Evolutionary conservation across 1,140 invertebrate species (phyloP).

Genomic region (Panagrolaimus sp.): DNA sequence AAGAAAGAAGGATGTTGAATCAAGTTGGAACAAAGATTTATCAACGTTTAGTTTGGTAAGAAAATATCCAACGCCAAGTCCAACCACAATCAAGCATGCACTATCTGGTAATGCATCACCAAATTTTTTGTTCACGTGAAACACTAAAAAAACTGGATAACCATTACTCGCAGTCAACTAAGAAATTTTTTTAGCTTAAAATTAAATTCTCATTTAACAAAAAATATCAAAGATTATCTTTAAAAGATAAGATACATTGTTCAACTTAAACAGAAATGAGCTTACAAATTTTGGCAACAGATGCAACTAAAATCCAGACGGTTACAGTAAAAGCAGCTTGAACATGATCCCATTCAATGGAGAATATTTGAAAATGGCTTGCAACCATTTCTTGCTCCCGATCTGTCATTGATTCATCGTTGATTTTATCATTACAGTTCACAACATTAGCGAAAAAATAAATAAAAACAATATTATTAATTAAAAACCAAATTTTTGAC

Average conservation of each 20-base stretch:
- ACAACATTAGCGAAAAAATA: too few species aligned
- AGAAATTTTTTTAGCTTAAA: neutral
- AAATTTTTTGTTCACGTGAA: slow-evolving; percentile 54
- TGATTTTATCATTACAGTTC: too few species aligned
- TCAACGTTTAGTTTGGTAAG: slow-evolving; percentile 42
- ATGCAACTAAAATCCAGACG: slow-evolving; percentile 49
- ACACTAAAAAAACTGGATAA: slow-evolving; percentile 52
- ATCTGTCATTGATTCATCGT: too few species aligned
- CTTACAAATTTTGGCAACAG: slow-evolving; percentile 56
- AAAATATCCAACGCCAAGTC: slow-evolving; percentile 45
- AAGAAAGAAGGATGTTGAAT: slow-evolving; percentile 53
- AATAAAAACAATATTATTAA: too few species aligned
- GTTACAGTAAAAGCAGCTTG: slow-evolving; percentile 43
- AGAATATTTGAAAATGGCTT: slow-evolving; percentile 28
- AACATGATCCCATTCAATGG: slow-evolving; percentile 42
- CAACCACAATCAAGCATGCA: slow-evolving; percentile 54
- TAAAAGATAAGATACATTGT: neutral
- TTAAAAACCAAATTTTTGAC: too few species aligned
- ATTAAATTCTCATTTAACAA: too few species aligned
- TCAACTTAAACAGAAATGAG: slow-evolving; percentile 14
- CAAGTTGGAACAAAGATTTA: slow-evolving; percentile 35
- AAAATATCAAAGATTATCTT: too few species aligned
- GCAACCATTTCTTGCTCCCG: too few species aligned
- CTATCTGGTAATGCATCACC: slow-evolving; percentile 53
- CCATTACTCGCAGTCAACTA: too few species aligned